Evolutionary conservation across 2,888 invertebrate genomes (phyloP).

Genomic region (Mimachlamys varia): DNA sequence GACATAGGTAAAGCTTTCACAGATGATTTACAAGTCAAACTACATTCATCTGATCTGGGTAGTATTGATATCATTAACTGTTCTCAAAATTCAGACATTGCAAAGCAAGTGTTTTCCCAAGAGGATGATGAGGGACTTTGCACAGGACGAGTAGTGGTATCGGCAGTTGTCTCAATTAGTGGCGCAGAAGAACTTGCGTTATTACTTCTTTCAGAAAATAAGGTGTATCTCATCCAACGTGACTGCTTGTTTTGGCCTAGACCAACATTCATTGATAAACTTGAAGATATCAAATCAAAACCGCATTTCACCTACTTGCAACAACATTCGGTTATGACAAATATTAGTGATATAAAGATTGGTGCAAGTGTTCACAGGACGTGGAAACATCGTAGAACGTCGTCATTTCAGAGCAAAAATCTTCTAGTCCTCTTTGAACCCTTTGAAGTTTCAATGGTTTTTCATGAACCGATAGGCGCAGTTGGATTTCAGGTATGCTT

Average conservation of each 20-base stretch:
- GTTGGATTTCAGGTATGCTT: constrained; percentile 68
- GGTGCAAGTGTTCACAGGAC: constrained; percentile 52
- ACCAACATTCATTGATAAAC: constrained; percentile 71
- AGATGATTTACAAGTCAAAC: constrained; percentile 62
- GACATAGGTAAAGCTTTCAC: constrained; percentile 71
- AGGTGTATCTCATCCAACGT: constrained; percentile 73
- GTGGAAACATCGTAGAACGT: constrained; percentile 32
- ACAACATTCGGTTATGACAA: constrained; percentile 72
- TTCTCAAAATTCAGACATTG: constrained; percentile 66
- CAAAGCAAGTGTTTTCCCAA: constrained; percentile 63
- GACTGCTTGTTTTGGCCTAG: constrained; percentile 73
- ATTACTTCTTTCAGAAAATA: constrained; percentile 74
- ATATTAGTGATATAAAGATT: constrained; percentile 73
- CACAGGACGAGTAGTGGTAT: constrained; percentile 69
- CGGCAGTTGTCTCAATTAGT: constrained; percentile 61
- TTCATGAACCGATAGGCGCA: constrained; percentile 64
- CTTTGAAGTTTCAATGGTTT: constrained; percentile 66
- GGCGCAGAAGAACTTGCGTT: constrained; percentile 59
- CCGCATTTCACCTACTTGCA: constrained; percentile 71
- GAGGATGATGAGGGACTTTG: constrained; percentile 69
- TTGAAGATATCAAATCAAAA: constrained; percentile 58
- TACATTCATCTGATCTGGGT: constrained; percentile 53
- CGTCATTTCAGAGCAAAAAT: neutral
- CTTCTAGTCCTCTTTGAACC: constrained; percentile 57
- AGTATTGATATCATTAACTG: constrained; percentile 64